phyloP scores from a whole-genome alignment of 1,140 invertebrate species.

The Drosophila nasuta region DNA sequence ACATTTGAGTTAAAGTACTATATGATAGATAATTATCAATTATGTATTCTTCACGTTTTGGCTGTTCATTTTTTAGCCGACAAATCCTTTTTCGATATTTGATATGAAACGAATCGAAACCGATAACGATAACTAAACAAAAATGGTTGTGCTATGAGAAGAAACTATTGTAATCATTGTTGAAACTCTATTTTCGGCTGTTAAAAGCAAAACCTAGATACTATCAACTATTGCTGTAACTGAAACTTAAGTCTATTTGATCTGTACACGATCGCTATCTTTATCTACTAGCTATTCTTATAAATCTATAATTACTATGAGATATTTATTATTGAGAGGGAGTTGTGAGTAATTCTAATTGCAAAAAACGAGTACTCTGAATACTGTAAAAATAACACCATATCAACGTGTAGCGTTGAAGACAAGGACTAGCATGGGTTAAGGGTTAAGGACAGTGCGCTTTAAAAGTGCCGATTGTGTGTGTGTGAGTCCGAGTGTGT shows the following conservation, averaged over 20 bases:
- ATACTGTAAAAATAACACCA: conserved; percentile 83
- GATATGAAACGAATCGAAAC: conserved; percentile 26
- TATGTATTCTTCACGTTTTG: conserved; percentile 61
- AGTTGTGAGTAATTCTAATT: conserved; percentile 14
- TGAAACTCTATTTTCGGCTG: conserved; percentile 63
- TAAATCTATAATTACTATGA: conserved; percentile 16
- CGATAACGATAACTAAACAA: conserved; percentile 61
- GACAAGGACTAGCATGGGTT: conserved; percentile 33
- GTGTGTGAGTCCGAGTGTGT: background rate
- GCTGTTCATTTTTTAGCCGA: conserved; percentile 62
- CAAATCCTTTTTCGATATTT: conserved; percentile 34
- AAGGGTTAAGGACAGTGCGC: conserved; percentile 61
- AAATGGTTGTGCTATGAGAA: conserved; percentile 82
- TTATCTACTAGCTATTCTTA: conserved; percentile 36
- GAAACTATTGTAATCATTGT: conserved; percentile 56
- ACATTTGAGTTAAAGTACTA: conserved; percentile 24
- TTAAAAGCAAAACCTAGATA: conserved; percentile 41
- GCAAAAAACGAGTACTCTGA: conserved; percentile 53
- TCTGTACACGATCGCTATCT: conserved; percentile 56
- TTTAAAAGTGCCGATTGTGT: conserved; percentile 72
- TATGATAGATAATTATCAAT: conserved; percentile 19
- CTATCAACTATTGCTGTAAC: conserved; percentile 56
- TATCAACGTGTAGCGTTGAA: conserved; percentile 74
- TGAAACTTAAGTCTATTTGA: conserved; percentile 65
- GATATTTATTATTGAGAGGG: conserved; percentile 23